A percentile compares a stretch with the other conserved stretches of the same genome.
Evolutionary conservation across 2,113 vertebrate genomes (phyloP).

Genomic region (Indri indri): DNA sequence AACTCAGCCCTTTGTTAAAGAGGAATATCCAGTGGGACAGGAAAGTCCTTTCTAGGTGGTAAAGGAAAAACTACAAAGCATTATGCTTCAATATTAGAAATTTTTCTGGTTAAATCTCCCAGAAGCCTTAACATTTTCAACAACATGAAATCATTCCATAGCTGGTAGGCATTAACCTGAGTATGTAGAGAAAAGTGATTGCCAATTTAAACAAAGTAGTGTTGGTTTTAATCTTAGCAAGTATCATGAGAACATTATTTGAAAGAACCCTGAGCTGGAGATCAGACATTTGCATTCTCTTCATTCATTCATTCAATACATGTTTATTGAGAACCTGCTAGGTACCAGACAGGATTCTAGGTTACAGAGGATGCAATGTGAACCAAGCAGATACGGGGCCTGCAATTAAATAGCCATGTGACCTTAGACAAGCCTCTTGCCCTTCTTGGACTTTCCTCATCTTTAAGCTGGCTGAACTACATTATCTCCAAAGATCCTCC

Average conservation of each 20-base stretch:
- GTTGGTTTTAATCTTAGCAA: not conserved
- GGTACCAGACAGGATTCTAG: not conserved
- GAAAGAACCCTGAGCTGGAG: not conserved
- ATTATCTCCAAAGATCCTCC: not conserved
- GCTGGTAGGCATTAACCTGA: not conserved
- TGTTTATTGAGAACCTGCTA: not conserved
- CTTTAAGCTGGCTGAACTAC: not conserved
- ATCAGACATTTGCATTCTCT: not conserved
- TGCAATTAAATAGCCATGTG: not conserved
- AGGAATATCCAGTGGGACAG: not conserved
- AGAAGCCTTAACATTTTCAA: constrained; percentile 42
- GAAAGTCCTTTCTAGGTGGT: not conserved
- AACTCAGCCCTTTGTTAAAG: not conserved
- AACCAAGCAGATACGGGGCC: not conserved
- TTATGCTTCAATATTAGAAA: constrained; percentile 26
- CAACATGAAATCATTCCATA: constrained; percentile 11
- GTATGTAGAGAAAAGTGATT: constrained; percentile 13
- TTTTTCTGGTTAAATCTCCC: constrained; percentile 1
- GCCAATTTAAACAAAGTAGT: not conserved
- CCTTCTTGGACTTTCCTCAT: not conserved
- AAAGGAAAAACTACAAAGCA: constrained; percentile 39
- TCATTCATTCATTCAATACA: not conserved
- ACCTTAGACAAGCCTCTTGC: not conserved
- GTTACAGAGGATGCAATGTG: not conserved
- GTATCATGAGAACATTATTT: not conserved